phyloP scores from a whole-genome alignment of 2,113 vertebrate genomes.

The Solea solea region DNA sequence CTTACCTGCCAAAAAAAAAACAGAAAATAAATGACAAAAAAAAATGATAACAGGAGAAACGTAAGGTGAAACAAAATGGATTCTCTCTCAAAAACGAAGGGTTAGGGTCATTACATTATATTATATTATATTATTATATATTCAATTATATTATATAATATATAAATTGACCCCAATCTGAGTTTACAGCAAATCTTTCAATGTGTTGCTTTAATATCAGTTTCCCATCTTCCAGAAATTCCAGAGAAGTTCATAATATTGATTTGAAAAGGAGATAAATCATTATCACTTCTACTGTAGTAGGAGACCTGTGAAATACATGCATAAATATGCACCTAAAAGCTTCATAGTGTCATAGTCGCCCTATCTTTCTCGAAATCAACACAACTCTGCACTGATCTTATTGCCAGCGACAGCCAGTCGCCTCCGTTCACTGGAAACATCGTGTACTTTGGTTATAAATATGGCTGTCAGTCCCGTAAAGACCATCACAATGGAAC shows the following conservation, averaged over 20 bases:
- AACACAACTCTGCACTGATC: slow-evolving; percentile 35
- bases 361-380: slow-evolving; percentile 41
- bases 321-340: too few relatives aligned
- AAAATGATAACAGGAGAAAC: too few relatives aligned
- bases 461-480: slow-evolving; percentile 73
- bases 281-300: slow-evolving; percentile 27
- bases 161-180: too few relatives aligned
- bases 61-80: too few relatives aligned
- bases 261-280: slow-evolving; percentile 31
- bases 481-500: slow-evolving; percentile 65
- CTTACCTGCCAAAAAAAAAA: too few relatives aligned
- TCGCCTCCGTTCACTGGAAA: slow-evolving; percentile 46
- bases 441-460: slow-evolving; percentile 43
- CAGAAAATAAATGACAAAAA: too few relatives aligned
- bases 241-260: slow-evolving; percentile 4
- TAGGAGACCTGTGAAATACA: slow-evolving; percentile 26
- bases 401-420: slow-evolving; percentile 37
- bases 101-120: too few relatives aligned
- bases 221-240: slow-evolving; percentile 8
- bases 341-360: background rate
- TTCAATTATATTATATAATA: too few relatives aligned
- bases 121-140: too few relatives aligned
- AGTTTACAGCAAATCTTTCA: too few relatives aligned
- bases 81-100: too few relatives aligned
- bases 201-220: background rate